Evolutionary conservation across 1,140 invertebrate species (phyloP).

Genomic region (Eufriesea mexicana): DNA sequence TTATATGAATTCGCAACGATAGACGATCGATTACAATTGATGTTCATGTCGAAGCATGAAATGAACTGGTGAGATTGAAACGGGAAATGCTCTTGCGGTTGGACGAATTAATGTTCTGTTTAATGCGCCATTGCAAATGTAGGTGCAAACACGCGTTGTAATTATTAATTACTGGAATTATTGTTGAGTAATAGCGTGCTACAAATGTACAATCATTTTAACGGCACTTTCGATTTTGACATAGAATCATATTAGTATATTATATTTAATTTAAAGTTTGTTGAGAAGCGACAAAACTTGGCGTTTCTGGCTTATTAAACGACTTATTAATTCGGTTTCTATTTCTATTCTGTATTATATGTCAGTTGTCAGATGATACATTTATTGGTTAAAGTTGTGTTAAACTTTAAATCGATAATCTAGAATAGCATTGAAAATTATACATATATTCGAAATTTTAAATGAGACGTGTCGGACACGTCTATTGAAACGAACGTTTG

Average conservation of each 20-base stretch:
- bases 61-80: not conserved
- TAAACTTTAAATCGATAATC: not conserved
- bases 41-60: not conserved
- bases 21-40: not conserved
- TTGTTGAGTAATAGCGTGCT: not conserved
- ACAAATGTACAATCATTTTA: not conserved
- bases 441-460: conserved; percentile 2
- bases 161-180: not conserved
- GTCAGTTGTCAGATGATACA: not conserved
- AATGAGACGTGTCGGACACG: not conserved
- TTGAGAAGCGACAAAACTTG: not conserved
- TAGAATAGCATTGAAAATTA: not conserved
- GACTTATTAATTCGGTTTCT: not conserved
- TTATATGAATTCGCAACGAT: not conserved
- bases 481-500: not conserved
- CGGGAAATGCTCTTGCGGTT: not conserved
- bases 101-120: not conserved
- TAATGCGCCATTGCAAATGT: not conserved
- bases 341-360: not conserved
- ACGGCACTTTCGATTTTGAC: conserved; percentile 11
- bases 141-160: not conserved
- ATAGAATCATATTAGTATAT: not conserved
- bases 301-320: not conserved
- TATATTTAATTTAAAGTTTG: not conserved
- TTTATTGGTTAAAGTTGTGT: not conserved